A percentile compares a stretch with the other conserved stretches of the same genome.
phyloP scores from a whole-genome alignment of 1,140 invertebrate genomes.

The Ruditapes philippinarum region DNA sequence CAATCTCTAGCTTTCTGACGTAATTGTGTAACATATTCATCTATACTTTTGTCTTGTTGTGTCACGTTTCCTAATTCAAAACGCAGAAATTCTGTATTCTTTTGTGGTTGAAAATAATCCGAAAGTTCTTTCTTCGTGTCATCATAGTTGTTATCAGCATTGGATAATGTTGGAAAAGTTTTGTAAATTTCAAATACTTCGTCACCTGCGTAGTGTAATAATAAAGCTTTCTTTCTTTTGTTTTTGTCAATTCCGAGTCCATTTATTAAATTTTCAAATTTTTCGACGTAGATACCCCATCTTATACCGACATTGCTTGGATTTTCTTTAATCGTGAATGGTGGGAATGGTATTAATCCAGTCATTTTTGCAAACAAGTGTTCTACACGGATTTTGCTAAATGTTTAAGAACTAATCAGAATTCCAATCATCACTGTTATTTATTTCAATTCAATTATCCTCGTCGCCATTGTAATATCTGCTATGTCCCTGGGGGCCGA shows the following conservation, averaged over 20 bases:
- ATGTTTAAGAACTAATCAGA: too few relatives aligned
- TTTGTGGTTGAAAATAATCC: background rate
- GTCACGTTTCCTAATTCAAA: background rate
- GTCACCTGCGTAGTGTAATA: conserved; percentile 6
- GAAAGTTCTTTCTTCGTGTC: background rate
- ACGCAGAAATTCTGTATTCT: background rate
- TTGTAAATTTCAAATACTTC: background rate
- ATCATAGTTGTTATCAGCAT: background rate
- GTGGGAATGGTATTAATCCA: too few relatives aligned
- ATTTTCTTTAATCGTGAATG: too few relatives aligned
- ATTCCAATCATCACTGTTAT: too few relatives aligned
- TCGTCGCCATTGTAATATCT: too few relatives aligned
- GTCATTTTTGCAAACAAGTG: too few relatives aligned
- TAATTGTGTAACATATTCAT: background rate
- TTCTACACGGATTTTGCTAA: too few relatives aligned
- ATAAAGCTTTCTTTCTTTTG: background rate
- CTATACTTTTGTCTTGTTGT: background rate
- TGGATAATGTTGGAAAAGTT: background rate
- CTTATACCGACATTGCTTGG: background rate
- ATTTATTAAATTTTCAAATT: conserved; percentile 11
- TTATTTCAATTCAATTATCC: too few relatives aligned
- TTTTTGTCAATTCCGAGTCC: conserved; percentile 10
- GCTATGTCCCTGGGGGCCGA: too few relatives aligned
- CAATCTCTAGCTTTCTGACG: background rate
- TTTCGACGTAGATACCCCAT: background rate